Conservation (phyloP, 2,113 vertebrate species). For the Naja naja region DNA sequence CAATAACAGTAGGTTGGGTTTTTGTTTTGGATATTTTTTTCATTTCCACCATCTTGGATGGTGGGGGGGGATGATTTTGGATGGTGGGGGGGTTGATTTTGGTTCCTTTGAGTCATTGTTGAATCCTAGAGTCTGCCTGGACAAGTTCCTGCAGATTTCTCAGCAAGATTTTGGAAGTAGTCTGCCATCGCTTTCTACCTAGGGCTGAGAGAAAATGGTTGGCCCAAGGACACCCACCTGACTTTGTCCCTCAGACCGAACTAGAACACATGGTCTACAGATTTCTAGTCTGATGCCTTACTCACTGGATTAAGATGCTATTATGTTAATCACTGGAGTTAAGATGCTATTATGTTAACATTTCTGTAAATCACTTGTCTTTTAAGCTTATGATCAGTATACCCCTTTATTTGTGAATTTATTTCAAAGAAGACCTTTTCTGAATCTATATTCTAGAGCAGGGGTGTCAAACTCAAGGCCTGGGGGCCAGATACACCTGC, state of each 20-base stretch:
- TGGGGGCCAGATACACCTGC: too few relatives aligned
- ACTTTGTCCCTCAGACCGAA: not conserved
- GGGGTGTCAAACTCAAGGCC: too few relatives aligned
- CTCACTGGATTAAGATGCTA: not conserved
- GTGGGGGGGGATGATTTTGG: accelerated
- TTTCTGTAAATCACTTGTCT: not conserved
- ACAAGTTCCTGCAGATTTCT: not conserved
- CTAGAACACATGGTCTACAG: not conserved
- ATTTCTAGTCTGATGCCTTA: not conserved
- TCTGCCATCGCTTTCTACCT: not conserved
- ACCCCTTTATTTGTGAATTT: not conserved
- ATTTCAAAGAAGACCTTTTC: not conserved
- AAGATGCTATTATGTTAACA: not conserved
- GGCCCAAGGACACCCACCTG: not conserved
- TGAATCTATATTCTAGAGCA: not conserved
- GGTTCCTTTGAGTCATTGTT: not conserved
- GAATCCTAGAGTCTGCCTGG: not conserved
- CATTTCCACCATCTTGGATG: not conserved
- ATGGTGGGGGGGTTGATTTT: accelerated
- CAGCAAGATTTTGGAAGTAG: not conserved
- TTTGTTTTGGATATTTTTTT: not conserved
- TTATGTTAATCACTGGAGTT: not conserved
- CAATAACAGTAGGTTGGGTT: not conserved
- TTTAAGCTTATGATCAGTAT: not conserved
- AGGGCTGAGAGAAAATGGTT: not conserved